Conservation (phyloP, 2,888 invertebrate genomes). For the Trichogramma dendrolimi region DNA sequence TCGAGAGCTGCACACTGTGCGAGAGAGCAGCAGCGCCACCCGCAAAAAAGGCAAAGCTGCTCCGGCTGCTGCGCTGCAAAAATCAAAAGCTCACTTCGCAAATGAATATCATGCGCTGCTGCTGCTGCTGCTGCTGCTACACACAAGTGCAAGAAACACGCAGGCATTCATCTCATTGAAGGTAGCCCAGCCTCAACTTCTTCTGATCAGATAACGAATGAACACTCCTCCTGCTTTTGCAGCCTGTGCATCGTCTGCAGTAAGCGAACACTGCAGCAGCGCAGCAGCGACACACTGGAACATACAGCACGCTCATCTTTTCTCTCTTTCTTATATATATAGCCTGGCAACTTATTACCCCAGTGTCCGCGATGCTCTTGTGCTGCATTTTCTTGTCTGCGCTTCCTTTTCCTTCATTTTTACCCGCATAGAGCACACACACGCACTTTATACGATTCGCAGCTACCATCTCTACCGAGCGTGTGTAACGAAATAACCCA, state of each 20-base stretch:
- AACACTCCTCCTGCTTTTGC: constrained; percentile 40
- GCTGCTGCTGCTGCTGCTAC: constrained; percentile 23
- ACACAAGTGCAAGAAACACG: constrained; percentile 36
- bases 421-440: too few relatives aligned
- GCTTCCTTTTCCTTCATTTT: neutral
- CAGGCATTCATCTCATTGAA: constrained; percentile 52
- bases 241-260: too few relatives aligned
- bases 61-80: neutral
- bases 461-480: too few relatives aligned
- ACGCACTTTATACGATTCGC: too few relatives aligned
- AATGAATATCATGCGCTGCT: too few relatives aligned
- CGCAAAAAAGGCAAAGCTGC: constrained; percentile 35
- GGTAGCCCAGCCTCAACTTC: constrained; percentile 45
- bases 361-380: too few relatives aligned
- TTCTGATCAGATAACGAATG: constrained; percentile 51
- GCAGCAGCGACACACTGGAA: neutral
- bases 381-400: neutral
- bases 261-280: constrained; percentile 9
- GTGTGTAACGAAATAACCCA: too few relatives aligned
- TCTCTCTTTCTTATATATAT: constrained; percentile 15
- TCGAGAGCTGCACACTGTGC: constrained; percentile 23
- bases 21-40: constrained; percentile 36
- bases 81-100: too few relatives aligned
- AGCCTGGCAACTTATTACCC: neutral
- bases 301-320: constrained; percentile 17